A percentile compares a stretch with the other conserved stretches of the same genome.
These are phyloP conservation scores for Chrysogorgia sp. DNA, from an alignment of 92 coral and sea anemone genomes.

Conservation along the genomic window DNA sequence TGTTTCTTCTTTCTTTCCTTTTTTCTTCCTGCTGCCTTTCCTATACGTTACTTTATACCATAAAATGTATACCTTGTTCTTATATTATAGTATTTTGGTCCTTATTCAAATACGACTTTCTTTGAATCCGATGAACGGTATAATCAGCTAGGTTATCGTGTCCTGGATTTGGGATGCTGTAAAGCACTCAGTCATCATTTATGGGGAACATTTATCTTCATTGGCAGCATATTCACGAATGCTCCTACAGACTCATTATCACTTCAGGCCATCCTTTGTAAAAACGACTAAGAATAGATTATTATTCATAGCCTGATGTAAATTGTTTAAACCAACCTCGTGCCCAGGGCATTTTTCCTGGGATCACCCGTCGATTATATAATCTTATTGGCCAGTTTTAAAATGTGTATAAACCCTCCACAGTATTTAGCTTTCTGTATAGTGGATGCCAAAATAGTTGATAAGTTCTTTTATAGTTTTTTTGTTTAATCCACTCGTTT, in stretches of 20 bases:
- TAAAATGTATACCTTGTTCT: neutral
- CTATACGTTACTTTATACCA: neutral
- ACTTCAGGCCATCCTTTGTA: constrained; percentile 1
- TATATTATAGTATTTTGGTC: constrained; percentile 80
- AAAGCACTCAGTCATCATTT: constrained; percentile 89
- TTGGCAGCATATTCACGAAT: constrained; percentile 94
- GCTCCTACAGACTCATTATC: constrained; percentile 80
- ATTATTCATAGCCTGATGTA: too few species aligned
- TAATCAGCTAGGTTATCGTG: constrained; percentile 89
- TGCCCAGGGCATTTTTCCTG: too few species aligned
- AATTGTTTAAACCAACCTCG: too few species aligned
- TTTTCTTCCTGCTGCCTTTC: too few species aligned
- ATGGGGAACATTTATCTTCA: constrained; percentile 88
- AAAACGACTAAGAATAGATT: neutral
- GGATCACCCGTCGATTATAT: too few species aligned
- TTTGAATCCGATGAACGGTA: constrained; percentile 96
- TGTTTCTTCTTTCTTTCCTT: neutral
- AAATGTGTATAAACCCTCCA: too few species aligned
- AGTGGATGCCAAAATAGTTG: too few species aligned
- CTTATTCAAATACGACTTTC: constrained; percentile 83
- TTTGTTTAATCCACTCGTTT: too few species aligned
- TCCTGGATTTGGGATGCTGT: constrained; percentile 95
- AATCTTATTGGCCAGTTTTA: too few species aligned
- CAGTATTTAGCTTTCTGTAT: too few species aligned
- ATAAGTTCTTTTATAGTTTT: too few species aligned